Conservation (phyloP, 1,140 invertebrate species). For the Branchinecta lindahli region DNA sequence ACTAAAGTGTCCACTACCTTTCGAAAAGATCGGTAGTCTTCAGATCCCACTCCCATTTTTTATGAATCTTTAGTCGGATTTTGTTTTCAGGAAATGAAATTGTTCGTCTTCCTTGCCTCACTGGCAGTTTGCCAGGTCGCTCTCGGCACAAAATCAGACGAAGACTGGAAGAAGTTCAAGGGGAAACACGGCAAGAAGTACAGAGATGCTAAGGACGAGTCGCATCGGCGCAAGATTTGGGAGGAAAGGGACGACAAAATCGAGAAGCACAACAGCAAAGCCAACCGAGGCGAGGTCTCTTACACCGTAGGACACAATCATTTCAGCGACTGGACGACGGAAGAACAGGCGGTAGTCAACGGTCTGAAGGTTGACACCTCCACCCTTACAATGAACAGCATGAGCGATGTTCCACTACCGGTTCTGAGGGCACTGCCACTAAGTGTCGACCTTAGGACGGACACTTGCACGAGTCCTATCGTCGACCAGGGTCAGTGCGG, state of each 20-base stretch:
- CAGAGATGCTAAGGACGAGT: slow-evolving; percentile 4
- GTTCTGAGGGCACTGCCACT: background rate
- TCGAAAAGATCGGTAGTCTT: too few species aligned
- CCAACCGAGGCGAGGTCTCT: slow-evolving; percentile 1
- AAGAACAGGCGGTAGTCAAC: background rate
- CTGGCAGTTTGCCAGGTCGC: too few species aligned
- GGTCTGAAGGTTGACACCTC: background rate
- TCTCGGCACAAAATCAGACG: background rate
- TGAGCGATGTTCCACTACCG: background rate
- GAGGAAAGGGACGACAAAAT: slow-evolving; percentile 11
- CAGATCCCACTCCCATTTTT: too few species aligned
- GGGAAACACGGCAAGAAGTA: slow-evolving; percentile 25
- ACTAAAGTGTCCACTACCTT: too few species aligned
- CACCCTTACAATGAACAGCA: background rate
- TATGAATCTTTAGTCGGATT: too few species aligned
- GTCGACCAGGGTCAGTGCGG: slow-evolving; percentile 28
- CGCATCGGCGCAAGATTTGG: slow-evolving; percentile 15
- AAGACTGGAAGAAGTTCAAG: slow-evolving; percentile 21
- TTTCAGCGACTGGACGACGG: slow-evolving; percentile 4
- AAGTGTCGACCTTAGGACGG: slow-evolving; percentile 14
- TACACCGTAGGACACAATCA: slow-evolving; percentile 12
- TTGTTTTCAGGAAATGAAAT: too few species aligned
- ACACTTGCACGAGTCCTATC: slow-evolving; percentile 16
- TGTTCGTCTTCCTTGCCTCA: too few species aligned
- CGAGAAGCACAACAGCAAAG: slow-evolving; percentile 13